Percentiles rank a stretch among this genome's conserved stretches.
phyloP scores from a whole-genome alignment of 2,797 vertebrate species.

The Sparidentex hasta region DNA sequence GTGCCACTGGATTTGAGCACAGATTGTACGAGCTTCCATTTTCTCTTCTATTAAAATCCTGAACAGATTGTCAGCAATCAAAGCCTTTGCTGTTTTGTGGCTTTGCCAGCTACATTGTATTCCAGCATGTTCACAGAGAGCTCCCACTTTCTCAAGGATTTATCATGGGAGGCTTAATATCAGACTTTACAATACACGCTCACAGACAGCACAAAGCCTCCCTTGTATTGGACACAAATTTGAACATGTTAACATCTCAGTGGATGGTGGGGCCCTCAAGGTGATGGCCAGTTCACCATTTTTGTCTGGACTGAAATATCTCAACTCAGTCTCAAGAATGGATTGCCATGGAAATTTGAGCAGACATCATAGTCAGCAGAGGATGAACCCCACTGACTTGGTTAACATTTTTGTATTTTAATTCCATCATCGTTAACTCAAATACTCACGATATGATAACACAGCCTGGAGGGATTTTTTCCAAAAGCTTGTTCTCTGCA shows the following conservation, averaged over 20 bases:
- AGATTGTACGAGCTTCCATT: not conserved
- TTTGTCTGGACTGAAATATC: not conserved
- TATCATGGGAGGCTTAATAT: not conserved
- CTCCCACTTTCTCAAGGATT: not conserved
- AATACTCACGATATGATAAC: no score
- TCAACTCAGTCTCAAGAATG: no score
- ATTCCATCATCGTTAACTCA: no score
- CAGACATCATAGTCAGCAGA: not conserved
- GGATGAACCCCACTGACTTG: not conserved
- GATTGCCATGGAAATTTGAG: not conserved
- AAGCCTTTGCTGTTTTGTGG: not conserved
- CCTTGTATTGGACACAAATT: not conserved
- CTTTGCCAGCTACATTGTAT: not conserved
- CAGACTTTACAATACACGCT: not conserved
- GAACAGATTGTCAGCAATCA: conserved; percentile 1
- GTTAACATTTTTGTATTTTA: no score
- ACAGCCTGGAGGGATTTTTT: no score
- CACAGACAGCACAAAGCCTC: not conserved
- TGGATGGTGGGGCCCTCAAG: not conserved
- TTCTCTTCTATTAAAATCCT: conserved; percentile 4
- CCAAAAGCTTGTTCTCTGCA: no score
- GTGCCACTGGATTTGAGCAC: not conserved
- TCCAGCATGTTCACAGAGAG: not conserved
- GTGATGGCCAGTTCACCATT: no score
- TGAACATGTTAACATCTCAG: not conserved